Evolutionary conservation across 2,113 vertebrate genomes (phyloP).

Genomic region (Xyrauchen texanus): DNA sequence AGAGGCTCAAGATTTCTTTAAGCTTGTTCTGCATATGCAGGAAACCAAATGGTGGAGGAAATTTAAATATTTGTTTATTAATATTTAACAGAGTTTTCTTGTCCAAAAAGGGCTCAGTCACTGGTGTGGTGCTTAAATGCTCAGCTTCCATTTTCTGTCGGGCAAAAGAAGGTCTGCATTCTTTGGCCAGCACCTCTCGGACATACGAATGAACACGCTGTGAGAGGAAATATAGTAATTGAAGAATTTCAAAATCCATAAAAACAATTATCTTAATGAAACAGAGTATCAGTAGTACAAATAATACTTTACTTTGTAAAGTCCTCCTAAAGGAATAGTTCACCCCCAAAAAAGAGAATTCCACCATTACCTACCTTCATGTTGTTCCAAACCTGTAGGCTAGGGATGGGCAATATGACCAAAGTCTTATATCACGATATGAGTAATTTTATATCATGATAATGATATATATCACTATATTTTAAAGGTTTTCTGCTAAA

Average conservation of each 20-base stretch:
- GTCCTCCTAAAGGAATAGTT: too few relatives aligned
- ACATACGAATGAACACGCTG: slow-evolving; percentile 81
- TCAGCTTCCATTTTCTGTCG: slow-evolving; percentile 69
- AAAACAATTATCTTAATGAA: too few relatives aligned
- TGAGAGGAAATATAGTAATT: slow-evolving; percentile 19
- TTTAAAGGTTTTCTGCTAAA: too few relatives aligned
- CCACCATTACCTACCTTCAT: too few relatives aligned
- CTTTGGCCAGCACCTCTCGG: slow-evolving; percentile 60
- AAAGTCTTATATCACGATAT: too few relatives aligned
- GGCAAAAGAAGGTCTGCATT: slow-evolving; percentile 72
- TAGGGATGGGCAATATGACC: too few relatives aligned
- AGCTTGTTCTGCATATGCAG: slow-evolving; percentile 69
- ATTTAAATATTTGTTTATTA: slow-evolving; percentile 72
- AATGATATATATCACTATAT: too few relatives aligned
- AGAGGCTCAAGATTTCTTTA: slow-evolving; percentile 70
- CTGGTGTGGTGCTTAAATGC: slow-evolving; percentile 65
- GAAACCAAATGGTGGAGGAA: slow-evolving; percentile 88
- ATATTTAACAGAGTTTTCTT: slow-evolving; percentile 57
- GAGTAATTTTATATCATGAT: too few relatives aligned
- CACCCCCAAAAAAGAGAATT: too few relatives aligned
- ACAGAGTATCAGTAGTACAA: too few relatives aligned
- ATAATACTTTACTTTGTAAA: too few relatives aligned
- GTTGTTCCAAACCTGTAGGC: too few relatives aligned
- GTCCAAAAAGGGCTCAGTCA: slow-evolving; percentile 75
- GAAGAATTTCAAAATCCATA: not conserved